Evolutionary conservation across 2,888 invertebrate genomes (phyloP).

Genomic region (Liodrosophila aerea): DNA sequence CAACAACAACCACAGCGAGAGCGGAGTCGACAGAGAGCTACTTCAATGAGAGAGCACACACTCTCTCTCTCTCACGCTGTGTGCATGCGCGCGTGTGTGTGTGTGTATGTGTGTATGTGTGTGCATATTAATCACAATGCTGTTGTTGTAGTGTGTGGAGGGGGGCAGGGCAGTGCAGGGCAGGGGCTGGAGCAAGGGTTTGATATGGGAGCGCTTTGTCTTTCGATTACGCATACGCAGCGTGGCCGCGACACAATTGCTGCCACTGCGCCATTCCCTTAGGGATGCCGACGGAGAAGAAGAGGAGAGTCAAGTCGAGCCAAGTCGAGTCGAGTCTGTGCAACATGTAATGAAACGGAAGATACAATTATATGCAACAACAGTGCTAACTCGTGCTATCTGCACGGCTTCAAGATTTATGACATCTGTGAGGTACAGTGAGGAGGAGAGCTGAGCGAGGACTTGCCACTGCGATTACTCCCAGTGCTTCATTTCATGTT

Average conservation of each 20-base stretch:
- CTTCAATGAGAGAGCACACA: constrained; percentile 15
- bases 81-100: constrained; percentile 18
- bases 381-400: not conserved
- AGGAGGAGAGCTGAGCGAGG: not conserved
- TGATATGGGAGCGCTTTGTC: constrained; percentile 4
- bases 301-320: too few relatives aligned
- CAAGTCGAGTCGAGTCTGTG: constrained; percentile 36
- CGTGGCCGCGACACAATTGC: constrained; percentile 15
- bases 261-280: too few relatives aligned
- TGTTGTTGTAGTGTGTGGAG: constrained; percentile 15
- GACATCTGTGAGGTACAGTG: constrained; percentile 9
- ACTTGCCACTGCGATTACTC: not conserved
- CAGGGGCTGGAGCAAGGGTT: too few relatives aligned
- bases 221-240: constrained; percentile 59
- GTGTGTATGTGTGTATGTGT: constrained; percentile 20
- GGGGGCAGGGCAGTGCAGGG: too few relatives aligned
- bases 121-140: constrained; percentile 39
- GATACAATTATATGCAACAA: constrained; percentile 65
- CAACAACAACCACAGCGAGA: constrained; percentile 17
- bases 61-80: constrained; percentile 14
- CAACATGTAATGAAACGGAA: constrained; percentile 77
- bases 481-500: not conserved
- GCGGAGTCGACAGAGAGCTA: constrained; percentile 12
- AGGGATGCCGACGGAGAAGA: too few relatives aligned
- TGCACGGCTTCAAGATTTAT: constrained; percentile 16